Conservation (phyloP, 2,888 invertebrate genomes). For the Drosophila subquinaria region DNA sequence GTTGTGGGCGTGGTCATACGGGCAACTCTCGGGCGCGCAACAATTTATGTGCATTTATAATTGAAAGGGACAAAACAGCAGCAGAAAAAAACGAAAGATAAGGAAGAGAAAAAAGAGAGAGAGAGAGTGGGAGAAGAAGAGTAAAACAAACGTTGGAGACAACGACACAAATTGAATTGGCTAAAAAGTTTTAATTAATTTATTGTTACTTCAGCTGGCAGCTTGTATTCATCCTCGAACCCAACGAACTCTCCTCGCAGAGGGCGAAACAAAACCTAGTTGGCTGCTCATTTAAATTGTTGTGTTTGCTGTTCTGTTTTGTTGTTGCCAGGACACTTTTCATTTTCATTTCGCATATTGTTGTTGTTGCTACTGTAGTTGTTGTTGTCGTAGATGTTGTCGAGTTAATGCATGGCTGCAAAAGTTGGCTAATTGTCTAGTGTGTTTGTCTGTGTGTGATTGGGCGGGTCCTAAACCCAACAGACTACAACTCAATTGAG, state of each 20-base stretch:
- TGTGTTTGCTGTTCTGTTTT: constrained; percentile 26
- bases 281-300: constrained; percentile 75
- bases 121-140: constrained; percentile 4
- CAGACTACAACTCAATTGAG: constrained; percentile 15
- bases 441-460: constrained; percentile 18
- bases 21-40: constrained; percentile 42
- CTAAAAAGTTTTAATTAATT: constrained; percentile 81
- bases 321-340: constrained; percentile 52
- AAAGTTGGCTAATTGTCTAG: constrained; percentile 77
- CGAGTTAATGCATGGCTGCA: constrained; percentile 76
- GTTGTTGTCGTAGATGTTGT: constrained; percentile 45
- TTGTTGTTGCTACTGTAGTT: constrained; percentile 21
- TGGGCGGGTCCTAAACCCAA: constrained; percentile 8
- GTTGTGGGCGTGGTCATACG: constrained; percentile 42
- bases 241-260: constrained; percentile 6
- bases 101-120: constrained; percentile 1
- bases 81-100: constrained; percentile 14
- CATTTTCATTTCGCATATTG: constrained; percentile 48
- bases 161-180: constrained; percentile 81
- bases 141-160: constrained; percentile 63
- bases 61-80: constrained; percentile 68
- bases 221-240: constrained; percentile 46
- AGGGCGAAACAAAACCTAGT: constrained; percentile 18
- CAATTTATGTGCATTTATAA: constrained; percentile 82
- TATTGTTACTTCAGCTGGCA: constrained; percentile 77